Evolutionary conservation across 2,113 vertebrate species (phyloP).

Genomic region (Butastur rufipennis): DNA sequence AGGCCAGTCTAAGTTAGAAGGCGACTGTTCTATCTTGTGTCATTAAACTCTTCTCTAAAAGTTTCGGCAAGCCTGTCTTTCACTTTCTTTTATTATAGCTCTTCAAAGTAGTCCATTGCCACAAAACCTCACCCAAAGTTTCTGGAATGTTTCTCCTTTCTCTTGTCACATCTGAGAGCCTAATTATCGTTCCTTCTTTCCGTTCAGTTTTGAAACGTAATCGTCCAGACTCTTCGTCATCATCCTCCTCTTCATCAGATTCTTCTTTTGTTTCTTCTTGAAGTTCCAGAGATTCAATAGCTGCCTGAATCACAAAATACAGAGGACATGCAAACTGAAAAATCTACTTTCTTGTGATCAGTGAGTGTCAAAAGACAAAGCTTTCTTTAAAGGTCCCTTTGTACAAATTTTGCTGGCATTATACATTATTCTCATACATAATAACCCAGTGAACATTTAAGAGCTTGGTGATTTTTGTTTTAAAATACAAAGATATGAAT

Average conservation of each 20-base stretch:
- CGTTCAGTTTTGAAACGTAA: conserved; percentile 94
- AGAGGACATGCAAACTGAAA: neutral
- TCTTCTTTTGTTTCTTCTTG: conserved; percentile 78
- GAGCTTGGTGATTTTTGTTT: neutral
- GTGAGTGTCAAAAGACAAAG: neutral
- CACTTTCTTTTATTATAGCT: neutral
- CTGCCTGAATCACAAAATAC: conserved; percentile 68
- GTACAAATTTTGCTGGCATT: neutral
- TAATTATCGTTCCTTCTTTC: conserved; percentile 90
- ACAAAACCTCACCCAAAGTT: conserved; percentile 85
- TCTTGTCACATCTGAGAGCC: conserved; percentile 85
- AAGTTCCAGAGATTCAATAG: conserved; percentile 76
- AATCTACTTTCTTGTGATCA: neutral
- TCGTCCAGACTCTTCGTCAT: conserved; percentile 89
- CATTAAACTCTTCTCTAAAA: neutral
- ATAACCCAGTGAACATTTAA: neutral
- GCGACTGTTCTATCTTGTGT: neutral
- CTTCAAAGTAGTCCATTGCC: neutral
- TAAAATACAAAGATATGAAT: neutral
- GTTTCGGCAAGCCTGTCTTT: neutral
- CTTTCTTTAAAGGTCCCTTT: neutral
- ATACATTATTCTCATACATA: neutral
- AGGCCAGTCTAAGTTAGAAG: neutral
- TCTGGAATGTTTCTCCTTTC: conserved; percentile 96
- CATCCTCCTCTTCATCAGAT: conserved; percentile 93